These are phyloP conservation scores for Dendrolimus kikuchii DNA, from an alignment of 1,140 invertebrate species.

Conservation along the genomic window DNA sequence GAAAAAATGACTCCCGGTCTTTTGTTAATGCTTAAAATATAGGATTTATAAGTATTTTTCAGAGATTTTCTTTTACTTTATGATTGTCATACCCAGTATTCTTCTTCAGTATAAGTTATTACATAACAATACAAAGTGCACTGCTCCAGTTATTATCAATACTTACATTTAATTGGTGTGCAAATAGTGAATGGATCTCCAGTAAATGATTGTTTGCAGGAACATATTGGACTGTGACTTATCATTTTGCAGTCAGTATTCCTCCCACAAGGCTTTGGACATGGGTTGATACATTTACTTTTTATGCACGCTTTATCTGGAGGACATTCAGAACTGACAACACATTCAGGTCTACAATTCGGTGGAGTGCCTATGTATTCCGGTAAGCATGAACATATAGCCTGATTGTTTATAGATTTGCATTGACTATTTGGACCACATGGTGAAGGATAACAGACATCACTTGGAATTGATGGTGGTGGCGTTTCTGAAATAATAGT, in stretches of 20 bases:
- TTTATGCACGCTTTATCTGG: constrained; percentile 75
- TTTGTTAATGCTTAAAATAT: too few relatives aligned
- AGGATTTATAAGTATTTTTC: too few relatives aligned
- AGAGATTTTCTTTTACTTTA: too few relatives aligned
- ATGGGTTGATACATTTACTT: constrained; percentile 77
- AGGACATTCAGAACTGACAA: constrained; percentile 76
- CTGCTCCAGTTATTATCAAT: background rate
- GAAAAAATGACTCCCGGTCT: too few relatives aligned
- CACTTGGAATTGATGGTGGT: constrained; percentile 31
- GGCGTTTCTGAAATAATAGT: constrained; percentile 37
- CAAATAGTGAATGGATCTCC: constrained; percentile 79
- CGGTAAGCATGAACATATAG: constrained; percentile 77
- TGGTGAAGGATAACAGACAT: constrained; percentile 76
- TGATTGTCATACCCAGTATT: too few relatives aligned
- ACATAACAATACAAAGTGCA: too few relatives aligned
- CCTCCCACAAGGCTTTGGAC: constrained; percentile 75
- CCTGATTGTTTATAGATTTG: constrained; percentile 67
- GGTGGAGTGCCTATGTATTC: constrained; percentile 76
- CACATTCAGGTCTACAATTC: constrained; percentile 75
- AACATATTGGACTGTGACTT: constrained; percentile 79
- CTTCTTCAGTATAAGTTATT: too few relatives aligned
- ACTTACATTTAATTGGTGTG: constrained; percentile 71
- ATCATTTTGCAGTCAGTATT: constrained; percentile 77
- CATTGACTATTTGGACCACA: constrained; percentile 81
- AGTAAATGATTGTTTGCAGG: constrained; percentile 74